These are phyloP conservation scores for Latrodectus geometricus DNA, from an alignment of 1,140 invertebrate species.

Conservation along the genomic window DNA sequence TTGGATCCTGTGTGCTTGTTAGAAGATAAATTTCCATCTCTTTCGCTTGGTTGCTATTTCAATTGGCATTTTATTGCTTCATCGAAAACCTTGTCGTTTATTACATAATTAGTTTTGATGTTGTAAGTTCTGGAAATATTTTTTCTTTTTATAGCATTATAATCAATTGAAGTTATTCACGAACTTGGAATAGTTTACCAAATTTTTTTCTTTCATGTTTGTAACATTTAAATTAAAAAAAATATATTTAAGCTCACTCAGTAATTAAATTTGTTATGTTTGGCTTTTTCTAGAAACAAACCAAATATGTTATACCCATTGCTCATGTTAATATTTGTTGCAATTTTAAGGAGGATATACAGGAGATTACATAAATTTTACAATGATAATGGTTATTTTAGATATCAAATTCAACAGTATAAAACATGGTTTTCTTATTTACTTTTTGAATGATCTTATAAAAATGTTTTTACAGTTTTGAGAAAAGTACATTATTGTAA, in stretches of 20 bases:
- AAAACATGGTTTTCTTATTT: slow-evolving; percentile 14
- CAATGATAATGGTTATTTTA: slow-evolving; percentile 30
- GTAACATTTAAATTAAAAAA: neutral
- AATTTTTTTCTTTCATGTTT: neutral
- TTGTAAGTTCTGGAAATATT: too few species aligned
- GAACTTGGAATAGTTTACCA: neutral
- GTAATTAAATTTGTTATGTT: neutral
- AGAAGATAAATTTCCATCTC: neutral
- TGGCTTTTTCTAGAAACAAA: neutral
- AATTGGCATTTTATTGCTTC: too few species aligned
- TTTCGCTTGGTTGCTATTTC: too few species aligned
- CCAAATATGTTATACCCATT: slow-evolving; percentile 40
- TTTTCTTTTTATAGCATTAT: neutral
- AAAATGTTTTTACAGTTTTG: too few species aligned
- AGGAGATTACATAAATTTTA: neutral
- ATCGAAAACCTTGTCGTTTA: too few species aligned
- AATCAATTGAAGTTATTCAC: neutral
- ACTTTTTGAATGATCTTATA: neutral
- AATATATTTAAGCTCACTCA: neutral
- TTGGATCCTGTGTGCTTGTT: neutral
- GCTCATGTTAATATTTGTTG: slow-evolving; percentile 46
- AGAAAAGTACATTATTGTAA: too few species aligned
- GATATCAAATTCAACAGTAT: neutral
- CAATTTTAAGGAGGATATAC: slow-evolving; percentile 23
- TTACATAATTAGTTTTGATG: too few species aligned